phyloP scores from a whole-genome alignment of 2,113 vertebrate species.

The Oxyruncus cristatus region DNA sequence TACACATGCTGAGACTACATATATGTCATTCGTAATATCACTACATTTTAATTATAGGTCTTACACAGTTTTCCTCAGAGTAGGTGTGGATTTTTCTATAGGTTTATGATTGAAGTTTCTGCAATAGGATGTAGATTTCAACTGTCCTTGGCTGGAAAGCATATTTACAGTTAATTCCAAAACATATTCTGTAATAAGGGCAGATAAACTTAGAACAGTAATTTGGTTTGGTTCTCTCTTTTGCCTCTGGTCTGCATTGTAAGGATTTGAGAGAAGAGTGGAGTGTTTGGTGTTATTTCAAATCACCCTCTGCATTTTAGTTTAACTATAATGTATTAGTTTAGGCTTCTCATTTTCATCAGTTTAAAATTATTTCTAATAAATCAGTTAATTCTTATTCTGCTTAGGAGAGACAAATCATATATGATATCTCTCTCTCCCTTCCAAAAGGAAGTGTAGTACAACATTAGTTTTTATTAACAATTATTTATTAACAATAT shows the following conservation, averaged over 20 bases:
- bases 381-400: neutral
- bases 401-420: neutral
- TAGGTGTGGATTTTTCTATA: neutral
- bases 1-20: neutral
- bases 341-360: neutral
- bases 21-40: neutral
- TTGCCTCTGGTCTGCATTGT: neutral
- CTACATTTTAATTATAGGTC: neutral
- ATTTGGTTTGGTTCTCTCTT: neutral
- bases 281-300: neutral
- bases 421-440: neutral
- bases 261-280: neutral
- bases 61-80: neutral
- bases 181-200: neutral
- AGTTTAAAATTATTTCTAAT: neutral
- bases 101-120: neutral
- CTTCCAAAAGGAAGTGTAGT: neutral
- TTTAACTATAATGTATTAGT: neutral
- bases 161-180: neutral
- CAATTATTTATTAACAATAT: too few relatives aligned
- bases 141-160: neutral
- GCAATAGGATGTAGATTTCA: neutral
- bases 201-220: neutral
- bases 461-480: neutral
- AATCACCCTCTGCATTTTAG: neutral